phyloP scores from a whole-genome alignment of 2,888 invertebrate species.

The Pseudococcus longispinus region DNA sequence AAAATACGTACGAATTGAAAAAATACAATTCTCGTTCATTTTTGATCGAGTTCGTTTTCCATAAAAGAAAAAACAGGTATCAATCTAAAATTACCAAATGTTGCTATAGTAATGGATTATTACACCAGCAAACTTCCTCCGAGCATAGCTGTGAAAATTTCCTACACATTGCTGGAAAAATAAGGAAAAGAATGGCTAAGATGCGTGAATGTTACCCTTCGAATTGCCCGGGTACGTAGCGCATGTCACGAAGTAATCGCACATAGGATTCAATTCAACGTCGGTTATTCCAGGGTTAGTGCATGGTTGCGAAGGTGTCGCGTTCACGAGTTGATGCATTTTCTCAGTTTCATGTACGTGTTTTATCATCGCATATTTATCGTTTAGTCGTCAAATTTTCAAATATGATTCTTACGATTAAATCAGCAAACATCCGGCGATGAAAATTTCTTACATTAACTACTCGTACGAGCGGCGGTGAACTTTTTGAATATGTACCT shows the following conservation, averaged over 20 bases:
- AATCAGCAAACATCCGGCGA: no score
- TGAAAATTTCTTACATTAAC: no score
- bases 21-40: no score
- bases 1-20: no score
- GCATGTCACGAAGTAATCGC: conserved; percentile 5
- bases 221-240: not conserved
- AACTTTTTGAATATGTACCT: not conserved
- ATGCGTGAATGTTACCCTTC: not conserved
- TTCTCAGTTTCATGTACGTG: not conserved
- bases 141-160: not conserved
- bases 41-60: not conserved
- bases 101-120: not conserved
- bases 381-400: no score
- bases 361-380: not conserved
- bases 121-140: not conserved
- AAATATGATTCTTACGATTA: no score
- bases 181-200: not conserved
- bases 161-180: not conserved
- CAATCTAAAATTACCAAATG: not conserved
- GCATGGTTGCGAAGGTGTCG: not conserved
- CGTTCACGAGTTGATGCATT: not conserved
- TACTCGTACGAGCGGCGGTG: no score
- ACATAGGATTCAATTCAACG: not conserved
- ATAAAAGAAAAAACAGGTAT: not conserved
- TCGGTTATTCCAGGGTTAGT: not conserved